phyloP scores from a whole-genome alignment of 2,888 invertebrate genomes.

The Megaustenia siamemsis region DNA sequence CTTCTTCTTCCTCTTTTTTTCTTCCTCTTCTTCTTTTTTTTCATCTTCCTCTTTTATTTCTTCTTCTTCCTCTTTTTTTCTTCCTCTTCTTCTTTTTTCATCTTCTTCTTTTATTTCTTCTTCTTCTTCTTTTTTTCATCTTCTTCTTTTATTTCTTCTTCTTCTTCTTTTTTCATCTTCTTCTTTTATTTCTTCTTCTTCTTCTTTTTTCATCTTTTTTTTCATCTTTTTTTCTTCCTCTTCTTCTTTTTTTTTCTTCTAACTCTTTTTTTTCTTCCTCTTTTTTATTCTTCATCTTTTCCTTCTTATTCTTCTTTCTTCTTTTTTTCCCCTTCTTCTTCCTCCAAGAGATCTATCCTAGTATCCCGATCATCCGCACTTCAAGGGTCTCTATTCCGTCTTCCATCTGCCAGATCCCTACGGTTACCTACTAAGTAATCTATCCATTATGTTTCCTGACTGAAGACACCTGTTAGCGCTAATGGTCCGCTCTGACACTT shows the following conservation, averaged over 20 bases:
- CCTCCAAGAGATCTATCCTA: no score
- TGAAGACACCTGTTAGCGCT: neutral
- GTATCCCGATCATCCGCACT: no score
- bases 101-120: neutral
- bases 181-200: conserved; percentile 17
- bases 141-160: conserved; percentile 16
- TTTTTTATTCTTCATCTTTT: no score
- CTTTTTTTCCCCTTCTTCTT: no score
- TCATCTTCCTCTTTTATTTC: neutral
- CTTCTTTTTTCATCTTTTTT: no score
- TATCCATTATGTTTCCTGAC: neutral
- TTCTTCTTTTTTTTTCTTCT: conserved; percentile 8
- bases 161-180: no score
- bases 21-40: neutral
- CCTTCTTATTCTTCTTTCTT: no score
- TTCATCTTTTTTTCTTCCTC: neutral
- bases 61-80: neutral
- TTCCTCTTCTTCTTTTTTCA: conserved; percentile 5
- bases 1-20: neutral
- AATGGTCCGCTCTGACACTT: neutral
- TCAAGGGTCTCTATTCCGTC: no score
- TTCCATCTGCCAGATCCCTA: neutral
- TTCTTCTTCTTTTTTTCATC: neutral
- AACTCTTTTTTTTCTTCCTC: no score
- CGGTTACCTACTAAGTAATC: neutral